Conservation (phyloP, 1,140 invertebrate species). For the Saccostrea echinata region DNA sequence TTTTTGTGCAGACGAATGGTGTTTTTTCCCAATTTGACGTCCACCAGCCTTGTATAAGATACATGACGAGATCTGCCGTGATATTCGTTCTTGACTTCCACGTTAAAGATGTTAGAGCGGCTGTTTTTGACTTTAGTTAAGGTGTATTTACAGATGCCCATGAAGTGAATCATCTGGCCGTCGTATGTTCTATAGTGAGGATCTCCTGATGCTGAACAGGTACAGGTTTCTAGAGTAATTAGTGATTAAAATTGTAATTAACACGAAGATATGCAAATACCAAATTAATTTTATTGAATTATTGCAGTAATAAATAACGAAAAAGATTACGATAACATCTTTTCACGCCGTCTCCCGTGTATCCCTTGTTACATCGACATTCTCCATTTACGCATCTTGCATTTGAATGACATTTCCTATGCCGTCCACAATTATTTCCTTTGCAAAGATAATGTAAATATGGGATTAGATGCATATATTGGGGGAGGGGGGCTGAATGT, state of each 20-base stretch:
- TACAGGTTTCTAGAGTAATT: conserved; percentile 17
- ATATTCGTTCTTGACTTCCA: conserved; percentile 57
- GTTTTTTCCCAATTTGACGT: conserved; percentile 45
- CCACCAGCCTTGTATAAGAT: conserved; percentile 53
- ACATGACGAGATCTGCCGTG: conserved; percentile 24
- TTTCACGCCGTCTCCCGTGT: conserved; percentile 40
- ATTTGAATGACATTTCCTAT: conserved; percentile 27
- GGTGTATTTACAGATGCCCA: conserved; percentile 68
- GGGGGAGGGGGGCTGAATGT: no score
- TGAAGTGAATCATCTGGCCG: conserved; percentile 91
- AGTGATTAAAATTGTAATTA: background rate
- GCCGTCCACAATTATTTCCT: conserved; percentile 11
- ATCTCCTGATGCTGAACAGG: conserved; percentile 10
- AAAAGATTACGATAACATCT: conserved; percentile 12
- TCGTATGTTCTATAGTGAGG: conserved; percentile 40
- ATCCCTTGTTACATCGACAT: conserved; percentile 50
- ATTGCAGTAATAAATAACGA: background rate
- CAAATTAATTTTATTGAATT: background rate
- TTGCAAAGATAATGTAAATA: background rate
- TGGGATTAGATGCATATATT: background rate
- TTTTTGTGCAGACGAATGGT: conserved; percentile 53
- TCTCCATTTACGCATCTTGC: conserved; percentile 38
- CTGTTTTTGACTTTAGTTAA: conserved; percentile 70
- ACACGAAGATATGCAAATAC: no score
- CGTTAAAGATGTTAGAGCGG: conserved; percentile 49